Evolutionary conservation across 2,797 vertebrate genomes (phyloP), one percentile per base, ranked within the genome.

Genomic region (Bradypodion ventrale): DNA sequence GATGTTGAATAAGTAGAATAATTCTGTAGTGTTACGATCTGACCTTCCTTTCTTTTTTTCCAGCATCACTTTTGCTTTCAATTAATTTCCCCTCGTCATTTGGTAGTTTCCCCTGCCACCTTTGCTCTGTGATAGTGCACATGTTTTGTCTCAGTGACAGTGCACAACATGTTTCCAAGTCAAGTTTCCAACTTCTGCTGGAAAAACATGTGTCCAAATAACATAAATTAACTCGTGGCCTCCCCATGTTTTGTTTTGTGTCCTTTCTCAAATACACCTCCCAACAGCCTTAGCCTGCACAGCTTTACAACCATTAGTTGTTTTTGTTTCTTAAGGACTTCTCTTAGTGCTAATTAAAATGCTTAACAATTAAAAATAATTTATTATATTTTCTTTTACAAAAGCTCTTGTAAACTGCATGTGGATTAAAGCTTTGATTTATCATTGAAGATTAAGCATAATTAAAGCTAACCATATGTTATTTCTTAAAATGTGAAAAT

Each of bases 401-500:
- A 16, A 56, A 56, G 21, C 15, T 56, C 15, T 49, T 49, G 13
- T 49, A 7, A 75, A 52, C 40, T 2, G 27, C 16, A 66, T 66
- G 42, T 66, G 66, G 44, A 35, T 27, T 19, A 68, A 9, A 76
- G 9, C 42, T 46, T 6, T 68, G 46, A 52, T 42, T 56, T 80
- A 46, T 69, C 25, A 68, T 7, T 37, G 19, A 79, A 84, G 40
- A 35, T 4, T 42, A 75, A 65, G 12, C 8, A 29, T 62, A 5
- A 46, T 78, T 62, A 32, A 49, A 69, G 46, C 7, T 49, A 8
- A n/a, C 42, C 46, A 32, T 74, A 42, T 62, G 5, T 52, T 19
- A 82, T 66, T 83, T 76, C 27, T 80, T 60, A 49, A 69, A 32
- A 66, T 80, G 21, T 35, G 68, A 75, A 80, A 75, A 59, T 37